Base-by-base conservation (phyloP, 2,888 invertebrate species). In the Tuta absoluta region DNA sequence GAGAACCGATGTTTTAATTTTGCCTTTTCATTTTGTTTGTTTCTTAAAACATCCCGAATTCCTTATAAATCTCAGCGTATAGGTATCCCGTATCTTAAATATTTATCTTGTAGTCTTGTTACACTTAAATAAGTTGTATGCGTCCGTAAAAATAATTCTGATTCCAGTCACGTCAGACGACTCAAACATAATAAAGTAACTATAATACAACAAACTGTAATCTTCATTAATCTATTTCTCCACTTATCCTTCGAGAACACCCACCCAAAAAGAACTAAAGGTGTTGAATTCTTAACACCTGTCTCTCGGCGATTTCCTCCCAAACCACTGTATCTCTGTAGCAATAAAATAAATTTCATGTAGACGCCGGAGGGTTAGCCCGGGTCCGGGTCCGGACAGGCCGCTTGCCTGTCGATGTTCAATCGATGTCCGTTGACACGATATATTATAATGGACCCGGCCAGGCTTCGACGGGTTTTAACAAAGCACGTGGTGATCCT, bases 281-380 rank as follows among this genome's bases (percentile, higher is more conserved):
- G 88, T 89, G 89, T 91, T 86, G 83, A 84, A 87, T 86, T 91
- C 83, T 90, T 91, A 86, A 91, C 91, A 91, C 91, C 91, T 91
- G 91, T 91, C 91, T 84, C 84, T 85, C 83, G 80, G 84, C 83
- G 84, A 88, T 88, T 90, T 89, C 87, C 84, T 88, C 79, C 84
- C 86, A 86, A 90, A 90, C 88, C 87, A 85, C 86, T 86, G 87
- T 91, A 91, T 91, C 91, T 90, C 82, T 84, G 85, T 74, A 78
- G 90, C 86, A 89, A 91, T 91, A 91, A 91, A 91, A 91, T 91
- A 91, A 90, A 91, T 91, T 90, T 87, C 80, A 79, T 88, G 85
- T 86, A 84, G 88, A 86, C 89, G 90, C 89, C 87, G 82, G 86
- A 90, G 91, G 91, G 89, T 86, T 85, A 87, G 78, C 81, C 77